phyloP scores from a whole-genome alignment of 1,140 invertebrate genomes.

The Hypothenemus hampei region DNA sequence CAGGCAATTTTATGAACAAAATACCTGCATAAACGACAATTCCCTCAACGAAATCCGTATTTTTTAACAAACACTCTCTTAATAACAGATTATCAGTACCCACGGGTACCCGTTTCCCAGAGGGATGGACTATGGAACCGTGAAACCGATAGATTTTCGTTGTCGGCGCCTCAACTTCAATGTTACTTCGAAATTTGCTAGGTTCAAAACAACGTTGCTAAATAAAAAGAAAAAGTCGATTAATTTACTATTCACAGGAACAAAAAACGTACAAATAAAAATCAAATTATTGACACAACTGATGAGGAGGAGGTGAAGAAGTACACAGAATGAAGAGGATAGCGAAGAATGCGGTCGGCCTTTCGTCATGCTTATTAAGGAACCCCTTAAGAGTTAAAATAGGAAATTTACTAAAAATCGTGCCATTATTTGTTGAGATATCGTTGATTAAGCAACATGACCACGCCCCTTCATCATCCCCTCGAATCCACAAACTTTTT shows the following conservation, averaged over 20 bases:
- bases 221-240: conserved; percentile 16
- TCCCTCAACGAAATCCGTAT: conserved; percentile 90
- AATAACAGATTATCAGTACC: conserved; percentile 91
- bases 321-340: too few species aligned
- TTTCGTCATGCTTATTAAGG: too few species aligned
- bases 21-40: conserved; percentile 95
- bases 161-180: conserved; percentile 90
- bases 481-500: too few species aligned
- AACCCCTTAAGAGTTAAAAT: too few species aligned
- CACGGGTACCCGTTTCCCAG: conserved; percentile 74
- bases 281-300: too few species aligned
- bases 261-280: too few species aligned
- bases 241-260: neutral
- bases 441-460: too few species aligned
- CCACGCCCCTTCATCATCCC: too few species aligned
- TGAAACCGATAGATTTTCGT: conserved; percentile 95
- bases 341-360: too few species aligned
- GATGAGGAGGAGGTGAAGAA: too few species aligned
- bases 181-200: conserved; percentile 72
- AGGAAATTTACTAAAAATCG: too few species aligned
- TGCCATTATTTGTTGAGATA: too few species aligned
- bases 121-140: conserved; percentile 80
- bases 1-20: conserved; percentile 18
- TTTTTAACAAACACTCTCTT: conserved; percentile 90
- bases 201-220: conserved; percentile 68